Conservation (phyloP, 1,140 invertebrate genomes). For the Hyposmocoma kahamanoa region DNA sequence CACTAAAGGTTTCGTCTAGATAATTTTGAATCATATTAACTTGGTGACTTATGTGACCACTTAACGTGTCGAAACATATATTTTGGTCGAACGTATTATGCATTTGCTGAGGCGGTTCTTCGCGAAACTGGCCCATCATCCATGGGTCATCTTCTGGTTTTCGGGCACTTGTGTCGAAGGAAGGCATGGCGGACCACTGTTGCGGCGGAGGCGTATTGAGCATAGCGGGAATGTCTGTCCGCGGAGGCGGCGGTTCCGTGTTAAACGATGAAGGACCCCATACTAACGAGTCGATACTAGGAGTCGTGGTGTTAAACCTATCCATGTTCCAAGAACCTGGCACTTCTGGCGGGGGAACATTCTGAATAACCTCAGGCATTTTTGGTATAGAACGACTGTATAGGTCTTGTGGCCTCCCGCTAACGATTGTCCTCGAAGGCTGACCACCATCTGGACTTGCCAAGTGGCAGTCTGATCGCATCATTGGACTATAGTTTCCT, state of each 20-base stretch:
- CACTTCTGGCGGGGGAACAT: slow-evolving; percentile 30
- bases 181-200: slow-evolving; percentile 30
- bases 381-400: slow-evolving; percentile 41
- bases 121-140: slow-evolving; percentile 49
- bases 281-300: slow-evolving; percentile 47
- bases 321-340: slow-evolving; percentile 40
- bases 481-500: slow-evolving; percentile 62
- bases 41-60: slow-evolving; percentile 34
- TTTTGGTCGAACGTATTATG: slow-evolving; percentile 57
- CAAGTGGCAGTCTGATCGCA: slow-evolving; percentile 47
- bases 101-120: slow-evolving; percentile 48
- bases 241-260: slow-evolving; percentile 27
- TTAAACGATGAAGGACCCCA: slow-evolving; percentile 39
- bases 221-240: slow-evolving; percentile 33
- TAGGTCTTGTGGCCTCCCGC: slow-evolving; percentile 35
- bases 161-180: slow-evolving; percentile 35
- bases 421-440: slow-evolving; percentile 21
- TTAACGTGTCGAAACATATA: slow-evolving; percentile 46
- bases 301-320: slow-evolving; percentile 28
- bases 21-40: slow-evolving; percentile 40
- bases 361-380: slow-evolving; percentile 35
- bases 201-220: slow-evolving; percentile 43
- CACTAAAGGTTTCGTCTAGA: slow-evolving; percentile 50
- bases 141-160: slow-evolving; percentile 42
- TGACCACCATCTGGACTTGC: slow-evolving; percentile 54